Evolutionary conservation across 2,888 invertebrate species (phyloP), one percentile per base, ranked within the genome.

Genomic region (Fissipunctia ypsillon): DNA sequence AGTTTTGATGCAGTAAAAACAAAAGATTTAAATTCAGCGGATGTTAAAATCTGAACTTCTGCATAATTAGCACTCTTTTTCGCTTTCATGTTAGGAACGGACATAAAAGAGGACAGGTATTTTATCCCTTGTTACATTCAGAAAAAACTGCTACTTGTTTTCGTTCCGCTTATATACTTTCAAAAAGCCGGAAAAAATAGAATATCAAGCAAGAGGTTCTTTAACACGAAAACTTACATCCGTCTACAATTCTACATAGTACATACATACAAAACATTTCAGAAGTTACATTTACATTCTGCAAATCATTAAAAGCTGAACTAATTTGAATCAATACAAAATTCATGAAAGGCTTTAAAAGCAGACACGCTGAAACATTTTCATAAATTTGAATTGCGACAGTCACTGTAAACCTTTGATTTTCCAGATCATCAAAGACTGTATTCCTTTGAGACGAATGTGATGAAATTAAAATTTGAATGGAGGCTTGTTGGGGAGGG

Each of bases 331-430:
- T 67, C 57, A 59, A 67, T 69, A 66, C n/a, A 81, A 68, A 31
- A 67, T 69, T 59, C 43, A 77, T 64, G 69, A 76, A 63, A 71
- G 22, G n/a, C 48, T 48, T 67, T 63, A 57, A 48, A 69, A 63
- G 59, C 63, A 57, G 48, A 56, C 48, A 31, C 41, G 31, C n/a
- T 45, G 61, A 67, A 69, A 65, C 45, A 73, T 80, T 86, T 78
- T 71, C 76, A 85, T 84, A 84, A 73, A 85, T 84, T 78, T 80
- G 70, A 84, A 83, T 78, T 76, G 83, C 83, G 80, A 81, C 65
- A 50, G 68, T 78, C 25, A 52, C 50, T 59, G 67, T 61, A 70
- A 78, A 64, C 69, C 78, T 81, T 81, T 80, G 79, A 80, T 76
- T 78, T 84, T 70, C 67, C 45, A 74, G 70, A 79, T 76, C 76